Evolutionary conservation across 2,113 vertebrate genomes (phyloP).

Genomic region (Holacanthus passer): DNA sequence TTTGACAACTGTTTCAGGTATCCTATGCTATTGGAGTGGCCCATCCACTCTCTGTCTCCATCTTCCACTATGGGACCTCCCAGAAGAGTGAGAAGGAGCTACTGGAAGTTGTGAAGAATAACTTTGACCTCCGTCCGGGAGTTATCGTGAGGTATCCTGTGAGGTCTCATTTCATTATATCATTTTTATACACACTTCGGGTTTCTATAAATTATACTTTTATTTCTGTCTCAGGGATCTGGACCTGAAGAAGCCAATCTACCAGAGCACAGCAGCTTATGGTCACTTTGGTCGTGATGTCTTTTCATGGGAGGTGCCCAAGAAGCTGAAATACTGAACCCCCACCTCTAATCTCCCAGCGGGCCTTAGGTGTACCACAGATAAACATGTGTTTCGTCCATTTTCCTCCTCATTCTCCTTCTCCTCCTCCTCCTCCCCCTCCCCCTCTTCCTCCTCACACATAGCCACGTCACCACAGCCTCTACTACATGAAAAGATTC

Average conservation of each 20-base stretch:
- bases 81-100: constrained; percentile 93
- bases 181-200: background rate
- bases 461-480: constrained; percentile 65
- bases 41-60: constrained; percentile 94
- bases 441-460: constrained; percentile 34
- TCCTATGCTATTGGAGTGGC: constrained; percentile 96
- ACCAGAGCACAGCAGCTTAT: constrained; percentile 95
- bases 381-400: constrained; percentile 82
- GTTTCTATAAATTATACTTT: background rate
- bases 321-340: constrained; percentile 91
- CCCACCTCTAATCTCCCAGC: constrained; percentile 83
- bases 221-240: constrained; percentile 90
- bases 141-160: constrained; percentile 93
- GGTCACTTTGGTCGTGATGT: constrained; percentile 95
- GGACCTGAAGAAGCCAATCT: constrained; percentile 97
- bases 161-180: background rate
- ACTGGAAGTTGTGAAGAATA: constrained; percentile 93
- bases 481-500: constrained; percentile 17
- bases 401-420: constrained; percentile 62
- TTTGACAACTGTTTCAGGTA: constrained; percentile 80
- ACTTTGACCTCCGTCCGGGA: constrained; percentile 96
- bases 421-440: constrained; percentile 1
- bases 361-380: constrained; percentile 87
- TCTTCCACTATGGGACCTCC: constrained; percentile 97
- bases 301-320: constrained; percentile 97